Evolutionary conservation across 2,797 vertebrate species (phyloP).

Genomic region (Pangasius djambal): DNA sequence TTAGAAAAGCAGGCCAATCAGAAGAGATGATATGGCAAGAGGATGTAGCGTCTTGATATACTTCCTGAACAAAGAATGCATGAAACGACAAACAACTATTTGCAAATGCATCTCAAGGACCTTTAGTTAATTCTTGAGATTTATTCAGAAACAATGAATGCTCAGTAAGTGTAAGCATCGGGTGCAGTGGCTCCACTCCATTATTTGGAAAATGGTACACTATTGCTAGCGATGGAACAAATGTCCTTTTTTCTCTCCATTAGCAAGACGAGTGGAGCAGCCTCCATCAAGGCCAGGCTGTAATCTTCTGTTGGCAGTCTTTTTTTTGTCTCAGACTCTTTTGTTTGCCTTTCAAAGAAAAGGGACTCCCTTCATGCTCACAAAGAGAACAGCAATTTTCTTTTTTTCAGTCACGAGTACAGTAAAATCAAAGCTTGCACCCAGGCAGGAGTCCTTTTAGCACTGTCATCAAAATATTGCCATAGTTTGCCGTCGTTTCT

Average conservation of each 20-base stretch:
- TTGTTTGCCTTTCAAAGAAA: conserved; percentile 42
- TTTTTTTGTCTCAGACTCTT: conserved; percentile 18
- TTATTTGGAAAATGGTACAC: conserved; percentile 43
- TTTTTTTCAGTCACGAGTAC: conserved; percentile 22
- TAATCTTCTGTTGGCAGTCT: conserved; percentile 24
- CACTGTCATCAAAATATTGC: conserved; percentile 38
- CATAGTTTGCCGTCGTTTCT: background rate
- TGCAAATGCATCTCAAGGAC: conserved; percentile 6
- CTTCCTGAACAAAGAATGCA: background rate
- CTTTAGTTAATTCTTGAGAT: background rate
- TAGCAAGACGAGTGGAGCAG: conserved; percentile 26
- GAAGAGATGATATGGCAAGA: background rate
- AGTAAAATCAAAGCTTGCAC: conserved; percentile 50
- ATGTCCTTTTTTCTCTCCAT: conserved; percentile 29
- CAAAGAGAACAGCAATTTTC: conserved; percentile 52
- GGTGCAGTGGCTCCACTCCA: background rate
- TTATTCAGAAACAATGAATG: background rate
- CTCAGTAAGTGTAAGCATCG: background rate
- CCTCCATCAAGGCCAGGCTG: conserved; percentile 17
- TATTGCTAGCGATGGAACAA: conserved; percentile 24
- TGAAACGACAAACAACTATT: background rate
- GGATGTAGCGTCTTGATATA: background rate
- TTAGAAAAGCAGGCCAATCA: conserved; percentile 6
- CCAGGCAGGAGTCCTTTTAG: conserved; percentile 39
- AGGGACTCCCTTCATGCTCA: conserved; percentile 29